Evolutionary conservation across 2,888 invertebrate genomes (phyloP).

Genomic region (Hirtodrosophila trivittata): DNA sequence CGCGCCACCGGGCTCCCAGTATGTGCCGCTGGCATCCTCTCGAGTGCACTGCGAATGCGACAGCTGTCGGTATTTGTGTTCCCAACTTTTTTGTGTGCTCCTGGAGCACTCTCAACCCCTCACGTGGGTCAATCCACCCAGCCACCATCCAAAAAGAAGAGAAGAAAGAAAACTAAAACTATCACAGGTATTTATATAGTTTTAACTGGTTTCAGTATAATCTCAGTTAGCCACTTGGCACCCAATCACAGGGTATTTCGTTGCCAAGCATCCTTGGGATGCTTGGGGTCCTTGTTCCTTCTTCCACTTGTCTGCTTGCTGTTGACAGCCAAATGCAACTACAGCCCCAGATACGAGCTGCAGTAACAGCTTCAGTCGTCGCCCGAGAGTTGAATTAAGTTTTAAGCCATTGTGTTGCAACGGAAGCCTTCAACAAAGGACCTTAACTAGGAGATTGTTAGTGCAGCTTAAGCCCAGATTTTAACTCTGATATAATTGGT

Average conservation of each 20-base stretch:
- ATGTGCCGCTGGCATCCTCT: slow-evolving; percentile 1
- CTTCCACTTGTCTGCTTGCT: not conserved
- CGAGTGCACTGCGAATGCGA: slow-evolving; percentile 15
- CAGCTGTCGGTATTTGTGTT: slow-evolving; percentile 17
- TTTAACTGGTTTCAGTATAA: too few species aligned
- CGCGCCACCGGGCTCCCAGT: not conserved
- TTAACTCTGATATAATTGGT: too few species aligned
- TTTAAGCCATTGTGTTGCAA: slow-evolving; percentile 21
- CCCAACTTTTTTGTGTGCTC: not conserved
- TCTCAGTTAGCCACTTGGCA: too few species aligned
- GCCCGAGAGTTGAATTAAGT: slow-evolving; percentile 41
- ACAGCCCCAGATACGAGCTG: slow-evolving; percentile 32
- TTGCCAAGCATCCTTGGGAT: not conserved
- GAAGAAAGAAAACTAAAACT: too few species aligned
- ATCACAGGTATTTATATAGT: too few species aligned
- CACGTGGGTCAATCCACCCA: too few species aligned
- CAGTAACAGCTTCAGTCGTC: slow-evolving; percentile 14
- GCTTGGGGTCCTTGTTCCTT: too few species aligned
- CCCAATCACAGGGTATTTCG: slow-evolving; percentile 8
- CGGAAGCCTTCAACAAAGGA: slow-evolving; percentile 2
- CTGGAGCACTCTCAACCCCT: too few species aligned
- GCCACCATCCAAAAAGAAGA: not conserved
- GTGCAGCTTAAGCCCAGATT: slow-evolving; percentile 9
- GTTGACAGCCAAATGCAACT: slow-evolving; percentile 32
- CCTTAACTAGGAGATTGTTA: not conserved